A percentile compares a stretch with the other conserved stretches of the same genome.
Conservation (phyloP, 2,797 vertebrate genomes). For the Menidia menidia region DNA sequence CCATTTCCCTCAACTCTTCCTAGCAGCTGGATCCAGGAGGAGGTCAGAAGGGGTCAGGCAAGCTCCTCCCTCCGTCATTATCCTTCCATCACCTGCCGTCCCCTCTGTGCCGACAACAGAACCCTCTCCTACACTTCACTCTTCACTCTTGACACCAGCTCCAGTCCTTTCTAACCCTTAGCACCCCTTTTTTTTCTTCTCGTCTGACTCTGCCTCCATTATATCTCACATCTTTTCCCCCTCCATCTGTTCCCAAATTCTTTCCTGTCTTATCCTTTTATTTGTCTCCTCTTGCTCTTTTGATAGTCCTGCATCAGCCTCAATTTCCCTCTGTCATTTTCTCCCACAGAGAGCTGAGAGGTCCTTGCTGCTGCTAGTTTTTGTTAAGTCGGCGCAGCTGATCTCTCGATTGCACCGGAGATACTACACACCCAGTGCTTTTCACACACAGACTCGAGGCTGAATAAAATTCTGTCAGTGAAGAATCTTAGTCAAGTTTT, state of each 20-base stretch:
- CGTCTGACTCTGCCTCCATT: constrained; percentile 52
- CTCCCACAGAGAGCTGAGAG: constrained; percentile 38
- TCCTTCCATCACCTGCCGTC: constrained; percentile 79
- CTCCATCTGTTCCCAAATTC: constrained; percentile 70
- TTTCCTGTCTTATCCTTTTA: constrained; percentile 45
- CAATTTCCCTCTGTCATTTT: constrained; percentile 55
- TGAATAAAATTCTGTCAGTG: constrained; percentile 43
- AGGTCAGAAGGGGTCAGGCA: constrained; percentile 73
- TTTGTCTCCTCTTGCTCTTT: constrained; percentile 59
- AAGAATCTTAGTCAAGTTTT: constrained; percentile 45
- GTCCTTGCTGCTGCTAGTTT: constrained; percentile 45
- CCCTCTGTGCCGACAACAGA: constrained; percentile 69
- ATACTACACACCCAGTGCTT: constrained; percentile 35
- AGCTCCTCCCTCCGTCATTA: constrained; percentile 74
- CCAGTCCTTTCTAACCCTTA: constrained; percentile 49
- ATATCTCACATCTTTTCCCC: constrained; percentile 53
- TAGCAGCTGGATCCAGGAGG: constrained; percentile 72
- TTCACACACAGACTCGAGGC: constrained; percentile 41
- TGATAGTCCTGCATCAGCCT: constrained; percentile 43
- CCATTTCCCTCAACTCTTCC: constrained; percentile 78
- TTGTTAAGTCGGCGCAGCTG: constrained; percentile 60
- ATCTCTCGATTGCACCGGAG: constrained; percentile 52
- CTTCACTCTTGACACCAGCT: constrained; percentile 51
- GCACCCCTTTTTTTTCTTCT: constrained; percentile 35
- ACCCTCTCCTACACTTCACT: constrained; percentile 59